phyloP scores from a whole-genome alignment of 2,888 invertebrate species.

The Acanthosepion lycidas region DNA sequence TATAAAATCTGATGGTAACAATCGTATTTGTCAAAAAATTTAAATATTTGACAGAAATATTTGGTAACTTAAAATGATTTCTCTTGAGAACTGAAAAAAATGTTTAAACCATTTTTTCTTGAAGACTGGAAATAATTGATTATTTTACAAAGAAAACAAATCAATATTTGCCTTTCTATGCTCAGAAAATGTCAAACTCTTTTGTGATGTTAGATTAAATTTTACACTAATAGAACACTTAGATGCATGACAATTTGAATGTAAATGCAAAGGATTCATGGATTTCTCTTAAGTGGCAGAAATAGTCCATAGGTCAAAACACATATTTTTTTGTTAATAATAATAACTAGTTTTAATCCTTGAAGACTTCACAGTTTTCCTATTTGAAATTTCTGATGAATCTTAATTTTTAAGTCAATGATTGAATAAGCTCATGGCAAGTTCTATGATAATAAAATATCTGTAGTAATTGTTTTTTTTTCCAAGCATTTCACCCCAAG shows the following conservation, averaged over 20 bases:
- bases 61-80: not conserved
- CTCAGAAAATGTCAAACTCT: not conserved
- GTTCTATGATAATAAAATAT: too few relatives aligned
- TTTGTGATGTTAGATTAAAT: slow-evolving; percentile 2
- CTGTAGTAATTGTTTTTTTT: too few relatives aligned
- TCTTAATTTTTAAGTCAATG: too few relatives aligned
- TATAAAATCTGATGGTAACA: not conserved
- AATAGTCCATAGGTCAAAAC: not conserved
- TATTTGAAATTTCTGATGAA: too few relatives aligned
- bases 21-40: not conserved
- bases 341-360: too few relatives aligned
- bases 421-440: too few relatives aligned
- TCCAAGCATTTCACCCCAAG: too few relatives aligned
- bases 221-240: not conserved
- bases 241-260: not conserved
- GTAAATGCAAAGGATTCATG: not conserved
- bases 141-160: not conserved
- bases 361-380: too few relatives aligned
- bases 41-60: not conserved
- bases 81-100: not conserved
- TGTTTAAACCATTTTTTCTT: not conserved
- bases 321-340: too few relatives aligned
- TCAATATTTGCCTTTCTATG: not conserved
- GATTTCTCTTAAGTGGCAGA: not conserved
- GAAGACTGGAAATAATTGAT: not conserved